phyloP scores from a whole-genome alignment of 30 jellyfish, hydroid and myxozoan species.

The Morbakka virulenta region DNA sequence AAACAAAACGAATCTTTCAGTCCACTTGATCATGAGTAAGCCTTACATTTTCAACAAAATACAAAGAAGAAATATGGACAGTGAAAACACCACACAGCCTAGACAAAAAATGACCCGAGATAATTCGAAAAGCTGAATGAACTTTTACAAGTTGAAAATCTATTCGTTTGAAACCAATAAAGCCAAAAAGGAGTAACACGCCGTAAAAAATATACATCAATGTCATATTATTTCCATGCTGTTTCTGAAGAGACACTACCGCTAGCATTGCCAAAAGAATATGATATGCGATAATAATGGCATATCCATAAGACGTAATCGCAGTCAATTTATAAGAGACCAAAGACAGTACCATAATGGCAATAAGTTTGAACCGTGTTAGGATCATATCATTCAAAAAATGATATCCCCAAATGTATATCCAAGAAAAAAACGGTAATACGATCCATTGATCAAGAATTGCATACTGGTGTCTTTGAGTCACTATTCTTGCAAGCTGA shows the following conservation, averaged over 20 bases:
- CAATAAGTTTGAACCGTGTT: background rate
- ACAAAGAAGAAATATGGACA: constrained; percentile 23
- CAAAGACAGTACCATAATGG: constrained; percentile 12
- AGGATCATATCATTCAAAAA: background rate
- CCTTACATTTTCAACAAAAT: constrained; percentile 19
- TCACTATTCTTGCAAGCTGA: constrained; percentile 35
- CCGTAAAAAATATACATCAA: constrained; percentile 1
- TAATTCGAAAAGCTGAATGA: constrained; percentile 29
- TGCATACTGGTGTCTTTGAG: constrained; percentile 39
- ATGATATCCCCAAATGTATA: constrained; percentile 6
- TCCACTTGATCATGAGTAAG: too few relatives aligned
- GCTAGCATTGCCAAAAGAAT: constrained; percentile 17
- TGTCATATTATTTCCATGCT: constrained; percentile 18
- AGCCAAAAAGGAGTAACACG: constrained; percentile 38
- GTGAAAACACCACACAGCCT: constrained; percentile 48
- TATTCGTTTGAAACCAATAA: constrained; percentile 27
- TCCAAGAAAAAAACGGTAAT: constrained; percentile 58
- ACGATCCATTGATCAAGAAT: constrained; percentile 65
- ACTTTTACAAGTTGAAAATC: constrained; percentile 23
- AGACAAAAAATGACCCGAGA: constrained; percentile 62
- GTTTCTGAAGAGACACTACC: constrained; percentile 16
- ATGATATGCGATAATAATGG: constrained; percentile 25
- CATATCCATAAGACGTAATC: constrained; percentile 33
- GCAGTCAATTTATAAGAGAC: background rate
- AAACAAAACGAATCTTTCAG: too few relatives aligned